Base-by-base conservation (phyloP, 2,888 invertebrate genomes). In the Falcaria lacertinaria region DNA sequence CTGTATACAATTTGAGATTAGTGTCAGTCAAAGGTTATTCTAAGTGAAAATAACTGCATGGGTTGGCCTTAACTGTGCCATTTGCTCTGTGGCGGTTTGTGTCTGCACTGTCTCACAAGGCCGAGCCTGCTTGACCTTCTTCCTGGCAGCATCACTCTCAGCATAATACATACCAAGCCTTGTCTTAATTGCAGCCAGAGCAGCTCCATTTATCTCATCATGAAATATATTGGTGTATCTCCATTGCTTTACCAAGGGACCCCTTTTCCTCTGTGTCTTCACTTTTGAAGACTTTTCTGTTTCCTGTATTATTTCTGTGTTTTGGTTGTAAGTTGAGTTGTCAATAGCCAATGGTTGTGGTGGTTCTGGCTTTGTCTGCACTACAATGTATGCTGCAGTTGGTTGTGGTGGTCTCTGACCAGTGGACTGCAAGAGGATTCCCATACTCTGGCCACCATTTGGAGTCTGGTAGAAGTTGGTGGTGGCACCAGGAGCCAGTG, bases 161-260 rank as follows among this genome's bases (percentile, higher is more conserved):
- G 89, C 86, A 67, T 89, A 89, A 50, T 90, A 90, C 86, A 89
- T 88, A 2, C 83, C 86, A 19, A 90, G 69, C 44, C 90, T 78
- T 3, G 90, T 90, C 57, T 90, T 90, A n/a, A 90, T 90, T 13
- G 90, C 90, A 33, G 87, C 83, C 33, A 90, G 64, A 28, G 89
- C 89, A 33, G 89, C 87, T 33, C 90, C 90, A 70, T 90, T 90
- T 2, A 90, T 90, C 61, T 90, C 89, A 63, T 90, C 90, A 69
- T 91, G 91, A 52, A 91, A 91, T 57, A 90, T 87, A 58, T 90
- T 90, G 14, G 89, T 89, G 53, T 91, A 91, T 48, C 90, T 75
- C 91, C 91, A 91, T 48, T 90, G 90, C 57, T 90, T 91, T 0
- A 91, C 89, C 34, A 85, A 57, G 38, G 90, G 89, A 3, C 90